These are phyloP conservation scores for Bombyx huttoni DNA, from an alignment of 2,888 invertebrate species.

Conservation along the genomic window DNA sequence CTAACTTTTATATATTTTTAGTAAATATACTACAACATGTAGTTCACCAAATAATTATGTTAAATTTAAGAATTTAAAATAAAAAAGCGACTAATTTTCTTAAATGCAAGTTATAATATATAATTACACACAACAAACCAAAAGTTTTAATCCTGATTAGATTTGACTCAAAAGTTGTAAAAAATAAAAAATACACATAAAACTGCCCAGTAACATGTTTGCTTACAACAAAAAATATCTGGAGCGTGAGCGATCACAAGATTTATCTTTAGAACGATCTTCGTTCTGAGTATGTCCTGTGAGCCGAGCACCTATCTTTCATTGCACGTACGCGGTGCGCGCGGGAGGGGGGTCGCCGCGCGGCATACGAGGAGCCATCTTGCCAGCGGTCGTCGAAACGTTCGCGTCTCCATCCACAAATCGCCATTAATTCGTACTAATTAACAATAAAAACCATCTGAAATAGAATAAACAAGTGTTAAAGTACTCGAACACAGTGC, in stretches of 20 bases:
- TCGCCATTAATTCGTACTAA: constrained; percentile 64
- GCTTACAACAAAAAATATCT: background rate
- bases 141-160: no score
- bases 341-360: constrained; percentile 51
- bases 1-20: no score
- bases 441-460: constrained; percentile 47
- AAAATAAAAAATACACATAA: no score
- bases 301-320: constrained; percentile 66
- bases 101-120: no score
- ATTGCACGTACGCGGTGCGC: constrained; percentile 68
- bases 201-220: background rate
- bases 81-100: no score
- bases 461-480: constrained; percentile 32
- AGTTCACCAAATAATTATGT: no score
- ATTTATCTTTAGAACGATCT: constrained; percentile 33
- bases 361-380: constrained; percentile 66
- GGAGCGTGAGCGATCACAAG: background rate
- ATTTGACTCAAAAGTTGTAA: no score
- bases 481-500: constrained; percentile 26
- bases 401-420: constrained; percentile 62
- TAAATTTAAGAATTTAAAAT: no score
- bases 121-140: no score
- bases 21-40: no score
- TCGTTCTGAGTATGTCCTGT: constrained; percentile 33
- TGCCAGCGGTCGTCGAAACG: constrained; percentile 64